Base-by-base conservation (phyloP, 2,113 vertebrate species). In the Carollia perspicillata region DNA sequence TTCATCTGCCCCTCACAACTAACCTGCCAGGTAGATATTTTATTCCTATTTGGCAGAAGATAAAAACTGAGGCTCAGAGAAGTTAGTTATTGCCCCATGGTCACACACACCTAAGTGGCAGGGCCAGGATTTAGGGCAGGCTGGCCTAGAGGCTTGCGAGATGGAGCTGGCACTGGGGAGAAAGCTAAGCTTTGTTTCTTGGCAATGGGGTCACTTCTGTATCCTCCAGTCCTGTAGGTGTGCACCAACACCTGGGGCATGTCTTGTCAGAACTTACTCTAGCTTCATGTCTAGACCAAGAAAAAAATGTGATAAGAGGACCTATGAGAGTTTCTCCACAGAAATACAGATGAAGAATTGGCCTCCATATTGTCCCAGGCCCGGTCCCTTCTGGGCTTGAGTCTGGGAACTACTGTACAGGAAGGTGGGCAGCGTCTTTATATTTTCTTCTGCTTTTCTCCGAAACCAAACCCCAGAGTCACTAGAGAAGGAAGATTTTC, bases 391-490 rank as follows among this genome's bases (percentile, higher is more conserved):
- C 71, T 84, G 17, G 83, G 17, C 23, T 55, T 84, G 58, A 83
- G 35, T 33, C 47, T 72, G 8, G 28, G 37, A 18, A 28, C 66
- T 87, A 12, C 26, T 33, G 26, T 79, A 4, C 0, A 58, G 42
- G 35, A 87, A 26, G 55, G 40, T n/a, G 5, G 22, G 17, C 8
- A 4, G 6, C 49, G 1, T 22, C 53, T 85, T 69, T 69, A 33
- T 14, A 77, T 47, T 65, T 90, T 51, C 42, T 80, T 37, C 26
- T 89, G 42, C 17, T 88, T 95, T 95, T 90, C 44, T 85, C 72
- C n/a, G 83, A 63, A 96, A 85, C 42, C 72, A 92, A 85, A 88
- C 78, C 22, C 60, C 63, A 78, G 69, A 93, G 35, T 63, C n/a
- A 44, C 17, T 22, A 6, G 42, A 81, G 71, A 72, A 96, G 60